phyloP scores from a whole-genome alignment of 2,113 vertebrate species.

The Labrus mixtus region DNA sequence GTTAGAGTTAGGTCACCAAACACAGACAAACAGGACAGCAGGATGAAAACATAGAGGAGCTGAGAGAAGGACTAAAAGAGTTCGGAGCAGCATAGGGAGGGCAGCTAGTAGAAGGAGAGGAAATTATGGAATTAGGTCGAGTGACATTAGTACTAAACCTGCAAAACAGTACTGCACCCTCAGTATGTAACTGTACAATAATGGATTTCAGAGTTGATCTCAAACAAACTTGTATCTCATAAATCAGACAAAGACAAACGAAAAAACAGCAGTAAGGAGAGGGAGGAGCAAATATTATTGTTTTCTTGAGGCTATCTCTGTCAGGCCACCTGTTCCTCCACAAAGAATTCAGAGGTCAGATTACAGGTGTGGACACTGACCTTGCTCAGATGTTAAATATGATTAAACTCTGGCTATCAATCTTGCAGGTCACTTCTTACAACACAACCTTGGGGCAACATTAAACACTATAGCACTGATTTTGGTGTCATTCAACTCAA shows the following conservation, averaged over 20 bases:
- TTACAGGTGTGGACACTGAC: background rate
- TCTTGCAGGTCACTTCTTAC: background rate
- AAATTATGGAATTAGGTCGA: too few relatives aligned
- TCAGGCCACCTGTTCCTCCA: background rate
- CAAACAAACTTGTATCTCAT: background rate
- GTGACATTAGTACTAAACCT: background rate
- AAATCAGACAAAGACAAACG: too few relatives aligned
- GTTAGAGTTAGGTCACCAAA: constrained; percentile 9
- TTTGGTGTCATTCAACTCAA: background rate
- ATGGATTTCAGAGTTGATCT: background rate
- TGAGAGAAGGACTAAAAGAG: constrained; percentile 31
- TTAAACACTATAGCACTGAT: background rate
- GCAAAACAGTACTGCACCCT: background rate
- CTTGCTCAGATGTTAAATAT: background rate
- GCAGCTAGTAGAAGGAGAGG: constrained; percentile 6
- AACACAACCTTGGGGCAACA: background rate
- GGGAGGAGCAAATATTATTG: background rate
- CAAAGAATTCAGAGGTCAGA: background rate
- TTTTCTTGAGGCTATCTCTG: background rate
- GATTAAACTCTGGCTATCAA: background rate
- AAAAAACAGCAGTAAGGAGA: too few relatives aligned
- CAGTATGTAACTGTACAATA: background rate
- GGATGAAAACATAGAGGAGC: constrained; percentile 41
- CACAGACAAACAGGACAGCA: constrained; percentile 28
- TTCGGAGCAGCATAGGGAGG: constrained; percentile 40